phyloP scores from a whole-genome alignment of 1,140 invertebrate species.

The Drosophila tristis region DNA sequence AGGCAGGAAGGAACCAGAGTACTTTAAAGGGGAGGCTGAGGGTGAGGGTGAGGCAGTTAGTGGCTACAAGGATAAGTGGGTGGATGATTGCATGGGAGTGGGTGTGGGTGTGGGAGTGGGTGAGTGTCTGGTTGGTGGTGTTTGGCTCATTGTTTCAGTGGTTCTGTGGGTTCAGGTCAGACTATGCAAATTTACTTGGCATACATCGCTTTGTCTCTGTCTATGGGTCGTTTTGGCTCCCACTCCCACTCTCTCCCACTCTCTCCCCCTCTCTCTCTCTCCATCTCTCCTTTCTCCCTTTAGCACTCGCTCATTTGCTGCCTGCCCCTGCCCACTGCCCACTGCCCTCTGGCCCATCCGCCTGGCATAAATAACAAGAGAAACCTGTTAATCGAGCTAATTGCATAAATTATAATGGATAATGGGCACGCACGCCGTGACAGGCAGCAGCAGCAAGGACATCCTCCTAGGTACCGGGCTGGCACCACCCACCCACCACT shows the following conservation, averaged over 20 bases:
- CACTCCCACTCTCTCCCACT: no score
- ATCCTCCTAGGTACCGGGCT: slow-evolving; percentile 8
- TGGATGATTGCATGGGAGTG: slow-evolving; percentile 6
- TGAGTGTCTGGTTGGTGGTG: slow-evolving; percentile 14
- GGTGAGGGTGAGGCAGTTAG: not conserved
- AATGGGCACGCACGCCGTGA: slow-evolving; percentile 44
- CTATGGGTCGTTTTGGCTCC: not conserved
- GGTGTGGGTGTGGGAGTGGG: slow-evolving; percentile 11
- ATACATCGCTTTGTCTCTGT: slow-evolving; percentile 44
- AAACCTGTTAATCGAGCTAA: slow-evolving; percentile 78
- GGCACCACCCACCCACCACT: not conserved
- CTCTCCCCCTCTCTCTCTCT: not conserved
- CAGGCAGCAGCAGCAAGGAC: slow-evolving; percentile 25
- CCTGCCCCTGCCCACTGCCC: not conserved
- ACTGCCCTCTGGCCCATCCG: slow-evolving; percentile 10
- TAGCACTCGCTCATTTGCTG: not conserved
- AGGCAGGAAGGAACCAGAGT: no score
- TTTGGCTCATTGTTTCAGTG: slow-evolving; percentile 44
- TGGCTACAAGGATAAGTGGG: slow-evolving; percentile 25
- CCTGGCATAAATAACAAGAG: slow-evolving; percentile 54
- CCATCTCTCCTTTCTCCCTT: not conserved
- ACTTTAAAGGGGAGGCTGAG: not conserved
- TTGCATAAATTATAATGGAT: slow-evolving; percentile 78
- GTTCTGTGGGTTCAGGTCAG: slow-evolving; percentile 39
- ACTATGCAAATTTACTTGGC: slow-evolving; percentile 59